Base-by-base conservation (phyloP, 2,888 invertebrate species). In the Polydrusus tereticollis region DNA sequence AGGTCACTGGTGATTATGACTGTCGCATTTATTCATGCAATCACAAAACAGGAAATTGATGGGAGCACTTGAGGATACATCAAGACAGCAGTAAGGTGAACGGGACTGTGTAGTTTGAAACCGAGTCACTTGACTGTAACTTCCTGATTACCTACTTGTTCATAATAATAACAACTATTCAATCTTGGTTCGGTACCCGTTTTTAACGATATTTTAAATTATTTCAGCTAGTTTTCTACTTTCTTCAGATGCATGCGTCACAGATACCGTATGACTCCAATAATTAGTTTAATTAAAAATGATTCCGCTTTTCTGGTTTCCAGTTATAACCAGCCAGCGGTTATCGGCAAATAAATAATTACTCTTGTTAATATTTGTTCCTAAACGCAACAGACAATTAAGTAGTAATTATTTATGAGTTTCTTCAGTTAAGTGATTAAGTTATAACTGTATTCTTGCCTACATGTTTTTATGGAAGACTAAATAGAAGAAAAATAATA, bases 291-390 rank as follows among this genome's bases (percentile, higher is more conserved):
- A 14, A 55, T 55, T 29, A 16, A 55, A 55, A 52, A 55, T 16
- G 14, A 55, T 55, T 55, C 10, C 29, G 52, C 18, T 8, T 47
- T 47, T 47, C 8, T 16, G 52, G 29, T 6, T 55, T 29, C 52
- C 52, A 55, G 52, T 55, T 55, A 29, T 55, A 55, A 55, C 52
- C 29, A 55, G 29, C 52, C 29, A 55, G 52, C 52, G 29, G 29
- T 55, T n/a, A 29, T 29, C 16, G 18, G 16, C 18, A 20, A 29
- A 52, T 29, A 10, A 55, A 16, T 55, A 14, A 29, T 55, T 55
- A 29, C 16, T 29, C 29, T 29, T 26, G 18, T 14, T 10, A 16
- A 18, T 8, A 16, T 16, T 55, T 29, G 29, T 55, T 29, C n/a
- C 21, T 55, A 29, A 29, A 55, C 29, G 29, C 23, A 55, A 21